Evolutionary conservation across 2,797 vertebrate genomes (phyloP).

Genomic region (Dromococcyx pavoninus): DNA sequence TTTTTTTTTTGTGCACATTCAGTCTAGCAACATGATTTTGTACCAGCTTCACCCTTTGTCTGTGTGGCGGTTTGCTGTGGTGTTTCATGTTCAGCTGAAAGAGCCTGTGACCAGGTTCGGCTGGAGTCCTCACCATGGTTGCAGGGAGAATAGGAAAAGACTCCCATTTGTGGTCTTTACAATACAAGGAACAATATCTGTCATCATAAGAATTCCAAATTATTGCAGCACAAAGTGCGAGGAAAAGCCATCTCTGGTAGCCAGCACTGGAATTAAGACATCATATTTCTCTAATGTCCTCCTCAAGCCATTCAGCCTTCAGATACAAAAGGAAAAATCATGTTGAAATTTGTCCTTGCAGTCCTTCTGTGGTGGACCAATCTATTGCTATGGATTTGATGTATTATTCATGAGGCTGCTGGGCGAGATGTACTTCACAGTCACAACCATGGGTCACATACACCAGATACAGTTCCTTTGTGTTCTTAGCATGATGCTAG

Average conservation of each 20-base stretch:
- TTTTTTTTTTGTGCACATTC: neutral
- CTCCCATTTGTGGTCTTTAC: neutral
- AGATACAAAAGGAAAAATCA: neutral
- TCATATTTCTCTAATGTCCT: neutral
- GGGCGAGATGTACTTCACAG: neutral
- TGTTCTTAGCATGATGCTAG: neutral
- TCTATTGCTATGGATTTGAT: neutral
- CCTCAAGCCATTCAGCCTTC: neutral
- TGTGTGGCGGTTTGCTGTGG: neutral
- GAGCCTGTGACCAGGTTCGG: neutral
- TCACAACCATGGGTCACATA: too few relatives aligned
- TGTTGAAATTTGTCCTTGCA: neutral
- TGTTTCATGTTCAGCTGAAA: neutral
- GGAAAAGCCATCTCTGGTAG: neutral
- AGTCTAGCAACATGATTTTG: neutral
- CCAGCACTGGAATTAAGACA: neutral
- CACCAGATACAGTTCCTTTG: neutral
- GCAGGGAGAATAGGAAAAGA: neutral
- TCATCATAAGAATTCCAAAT: neutral
- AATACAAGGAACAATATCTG: neutral
- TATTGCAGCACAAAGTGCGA: neutral
- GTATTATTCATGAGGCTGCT: neutral
- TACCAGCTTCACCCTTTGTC: neutral
- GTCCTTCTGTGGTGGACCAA: rapidly evolving
- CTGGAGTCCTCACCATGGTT: neutral